Evolutionary conservation across 2,113 vertebrate species (phyloP).

Genomic region (Paramormyrops kingsleyae): DNA sequence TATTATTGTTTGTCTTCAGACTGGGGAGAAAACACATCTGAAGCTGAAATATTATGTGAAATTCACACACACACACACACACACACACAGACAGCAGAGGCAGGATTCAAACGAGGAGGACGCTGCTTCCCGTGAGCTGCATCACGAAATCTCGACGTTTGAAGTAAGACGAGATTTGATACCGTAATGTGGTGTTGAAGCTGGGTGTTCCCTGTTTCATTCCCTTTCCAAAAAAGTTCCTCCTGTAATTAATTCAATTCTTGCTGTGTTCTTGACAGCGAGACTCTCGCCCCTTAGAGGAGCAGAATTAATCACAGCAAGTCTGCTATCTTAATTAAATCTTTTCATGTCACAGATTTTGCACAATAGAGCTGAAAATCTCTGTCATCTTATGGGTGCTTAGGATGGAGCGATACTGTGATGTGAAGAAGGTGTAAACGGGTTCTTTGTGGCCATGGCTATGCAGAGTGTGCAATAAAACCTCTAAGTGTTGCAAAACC

Average conservation of each 20-base stretch:
- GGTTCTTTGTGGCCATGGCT: conserved; percentile 37
- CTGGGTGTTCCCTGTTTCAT: background rate
- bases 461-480: conserved; percentile 37
- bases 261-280: conserved; percentile 58
- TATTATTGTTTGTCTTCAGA: background rate
- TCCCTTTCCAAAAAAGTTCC: background rate
- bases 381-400: conserved; percentile 48
- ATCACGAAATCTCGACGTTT: background rate
- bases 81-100: background rate
- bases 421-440: conserved; percentile 48
- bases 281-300: conserved; percentile 41
- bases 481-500: background rate
- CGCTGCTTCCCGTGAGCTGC: background rate
- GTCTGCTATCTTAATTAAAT: conserved; percentile 73
- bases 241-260: conserved; percentile 55
- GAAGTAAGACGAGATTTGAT: background rate
- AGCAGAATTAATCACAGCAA: conserved; percentile 67
- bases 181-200: background rate
- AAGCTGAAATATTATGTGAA: background rate
- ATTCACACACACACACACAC: too few relatives aligned
- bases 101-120: background rate
- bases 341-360: conserved; percentile 65
- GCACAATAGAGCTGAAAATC: conserved; percentile 57
- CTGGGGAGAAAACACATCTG: background rate
- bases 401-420: conserved; percentile 42